A percentile compares a stretch with the other conserved stretches of the same genome.
These are phyloP conservation scores for Lysandra bellargus DNA, from an alignment of 2,888 invertebrate genomes.

Conservation along the genomic window DNA sequence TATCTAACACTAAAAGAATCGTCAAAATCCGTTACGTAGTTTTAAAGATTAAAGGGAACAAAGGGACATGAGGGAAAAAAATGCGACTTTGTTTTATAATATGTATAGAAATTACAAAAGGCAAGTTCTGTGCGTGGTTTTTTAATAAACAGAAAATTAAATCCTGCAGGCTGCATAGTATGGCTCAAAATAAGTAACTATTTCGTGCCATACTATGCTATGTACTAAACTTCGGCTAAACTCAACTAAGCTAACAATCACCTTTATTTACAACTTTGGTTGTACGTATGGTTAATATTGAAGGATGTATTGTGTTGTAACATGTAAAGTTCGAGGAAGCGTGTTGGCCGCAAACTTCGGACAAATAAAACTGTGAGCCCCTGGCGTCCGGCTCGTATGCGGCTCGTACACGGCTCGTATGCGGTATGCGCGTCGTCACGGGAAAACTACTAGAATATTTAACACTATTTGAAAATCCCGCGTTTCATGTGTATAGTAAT, in stretches of 20 bases:
- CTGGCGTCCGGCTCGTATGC: not conserved
- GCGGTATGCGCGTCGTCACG: not conserved
- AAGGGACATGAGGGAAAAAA: too few species aligned
- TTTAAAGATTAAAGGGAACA: too few species aligned
- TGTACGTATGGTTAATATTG: not conserved
- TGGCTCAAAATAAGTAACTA: too few species aligned
- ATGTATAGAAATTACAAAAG: too few species aligned
- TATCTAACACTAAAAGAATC: too few species aligned
- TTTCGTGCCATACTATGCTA: not conserved
- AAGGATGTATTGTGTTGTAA: not conserved
- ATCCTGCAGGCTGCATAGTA: too few species aligned
- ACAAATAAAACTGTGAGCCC: not conserved
- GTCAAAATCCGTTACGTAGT: too few species aligned
- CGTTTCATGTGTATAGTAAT: not conserved
- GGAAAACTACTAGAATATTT: not conserved
- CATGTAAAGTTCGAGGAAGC: not conserved
- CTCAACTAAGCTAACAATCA: not conserved
- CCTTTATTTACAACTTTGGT: not conserved
- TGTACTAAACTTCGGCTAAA: not conserved
- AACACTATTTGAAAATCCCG: not conserved
- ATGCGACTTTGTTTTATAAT: too few species aligned
- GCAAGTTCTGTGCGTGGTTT: too few species aligned
- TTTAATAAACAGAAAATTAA: too few species aligned
- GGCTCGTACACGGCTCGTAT: not conserved
- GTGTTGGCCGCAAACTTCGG: conserved; percentile 13